phyloP scores from a whole-genome alignment of 2,113 vertebrate genomes.

The Lepus americanus region DNA sequence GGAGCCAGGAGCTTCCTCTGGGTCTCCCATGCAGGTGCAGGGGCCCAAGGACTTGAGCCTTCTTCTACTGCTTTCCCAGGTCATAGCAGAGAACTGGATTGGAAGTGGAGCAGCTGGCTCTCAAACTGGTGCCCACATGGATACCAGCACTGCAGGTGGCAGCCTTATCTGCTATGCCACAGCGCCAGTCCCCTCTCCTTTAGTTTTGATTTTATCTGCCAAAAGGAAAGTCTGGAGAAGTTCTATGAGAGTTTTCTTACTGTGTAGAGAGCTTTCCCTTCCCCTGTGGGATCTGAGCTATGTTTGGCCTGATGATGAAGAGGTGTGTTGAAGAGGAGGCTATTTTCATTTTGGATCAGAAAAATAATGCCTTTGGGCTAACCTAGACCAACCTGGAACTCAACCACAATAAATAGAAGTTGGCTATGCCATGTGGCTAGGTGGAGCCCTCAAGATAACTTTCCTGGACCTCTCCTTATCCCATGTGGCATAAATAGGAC shows the following conservation, averaged over 20 bases:
- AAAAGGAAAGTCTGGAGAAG: conserved; percentile 5
- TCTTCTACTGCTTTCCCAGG: no score
- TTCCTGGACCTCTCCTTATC: background rate
- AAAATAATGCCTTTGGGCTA: background rate
- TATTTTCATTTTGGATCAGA: background rate
- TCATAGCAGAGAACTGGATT: no score
- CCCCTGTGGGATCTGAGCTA: background rate
- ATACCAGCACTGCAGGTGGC: no score
- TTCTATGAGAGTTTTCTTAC: background rate
- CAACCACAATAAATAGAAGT: background rate
- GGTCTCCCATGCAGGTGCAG: no score
- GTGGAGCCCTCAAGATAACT: background rate
- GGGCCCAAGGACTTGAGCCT: no score
- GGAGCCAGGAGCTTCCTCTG: no score
- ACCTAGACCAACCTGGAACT: background rate
- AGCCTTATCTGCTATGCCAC: no score
- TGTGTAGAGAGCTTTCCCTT: background rate
- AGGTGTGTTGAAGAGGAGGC: background rate
- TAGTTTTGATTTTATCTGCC: conserved; percentile 14
- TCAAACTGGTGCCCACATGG: no score
- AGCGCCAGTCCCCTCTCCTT: background rate
- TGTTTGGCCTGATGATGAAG: conserved; percentile 28
- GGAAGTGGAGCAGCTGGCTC: no score
- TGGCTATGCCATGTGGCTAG: background rate
- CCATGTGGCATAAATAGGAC: background rate